phyloP scores from a whole-genome alignment of 2,888 invertebrate genomes.

The Leistus spinibarbis region DNA sequence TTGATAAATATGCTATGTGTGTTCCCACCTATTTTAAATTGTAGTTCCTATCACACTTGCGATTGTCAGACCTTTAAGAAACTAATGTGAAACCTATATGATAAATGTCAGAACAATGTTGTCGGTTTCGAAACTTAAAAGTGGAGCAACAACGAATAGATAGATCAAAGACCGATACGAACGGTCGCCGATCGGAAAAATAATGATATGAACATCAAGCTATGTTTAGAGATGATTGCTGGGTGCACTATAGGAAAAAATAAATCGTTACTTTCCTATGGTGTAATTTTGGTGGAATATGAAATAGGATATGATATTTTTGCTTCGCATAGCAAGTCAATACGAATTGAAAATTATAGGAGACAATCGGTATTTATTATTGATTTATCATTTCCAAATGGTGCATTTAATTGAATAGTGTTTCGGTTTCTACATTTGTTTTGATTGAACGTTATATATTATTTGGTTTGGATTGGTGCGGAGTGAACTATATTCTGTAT shows the following conservation, averaged over 20 bases:
- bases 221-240: slow-evolving; percentile 18
- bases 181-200: slow-evolving; percentile 16
- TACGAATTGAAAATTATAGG: not conserved
- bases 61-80: not conserved
- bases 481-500: no score
- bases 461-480: no score
- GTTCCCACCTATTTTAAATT: not conserved
- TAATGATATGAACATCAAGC: slow-evolving; percentile 13
- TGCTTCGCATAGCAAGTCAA: not conserved
- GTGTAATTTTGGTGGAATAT: not conserved
- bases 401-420: not conserved
- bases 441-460: not conserved
- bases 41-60: not conserved
- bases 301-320: not conserved
- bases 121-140: slow-evolving; percentile 29
- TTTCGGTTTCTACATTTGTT: not conserved
- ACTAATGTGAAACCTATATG: slow-evolving; percentile 28
- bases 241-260: slow-evolving; percentile 24
- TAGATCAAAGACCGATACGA: slow-evolving; percentile 23
- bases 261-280: not conserved
- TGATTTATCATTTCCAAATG: not conserved
- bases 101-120: slow-evolving; percentile 17
- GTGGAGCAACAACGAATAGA: slow-evolving; percentile 18
- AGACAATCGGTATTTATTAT: not conserved
- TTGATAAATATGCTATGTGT: not conserved